phyloP scores from a whole-genome alignment of 2,113 vertebrate species.

The Alces alces region DNA sequence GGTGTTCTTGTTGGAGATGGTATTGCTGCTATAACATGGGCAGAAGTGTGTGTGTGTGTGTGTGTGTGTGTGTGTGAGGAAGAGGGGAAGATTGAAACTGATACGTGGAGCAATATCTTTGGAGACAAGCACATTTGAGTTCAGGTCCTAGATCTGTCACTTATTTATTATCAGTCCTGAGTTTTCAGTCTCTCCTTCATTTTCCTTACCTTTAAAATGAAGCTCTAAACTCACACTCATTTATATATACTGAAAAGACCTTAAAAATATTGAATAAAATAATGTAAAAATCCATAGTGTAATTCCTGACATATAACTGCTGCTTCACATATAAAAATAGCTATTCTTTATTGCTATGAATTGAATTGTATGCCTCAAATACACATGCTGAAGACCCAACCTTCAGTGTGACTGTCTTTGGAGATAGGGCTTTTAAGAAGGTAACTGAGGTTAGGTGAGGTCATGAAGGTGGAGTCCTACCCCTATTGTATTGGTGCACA shows the following conservation, averaged over 20 bases:
- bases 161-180: not conserved
- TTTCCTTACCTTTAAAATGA: not conserved
- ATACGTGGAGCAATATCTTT: not conserved
- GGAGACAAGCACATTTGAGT: not conserved
- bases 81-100: not conserved
- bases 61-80: not conserved
- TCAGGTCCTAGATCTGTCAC: not conserved
- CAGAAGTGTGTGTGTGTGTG: not conserved
- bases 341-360: not conserved
- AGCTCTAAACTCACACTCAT: not conserved
- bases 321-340: not conserved
- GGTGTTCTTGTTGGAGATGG: not conserved
- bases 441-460: not conserved
- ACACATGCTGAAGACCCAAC: not conserved
- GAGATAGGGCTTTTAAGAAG: not conserved
- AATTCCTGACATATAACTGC: not conserved
- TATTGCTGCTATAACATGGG: not conserved
- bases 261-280: not conserved
- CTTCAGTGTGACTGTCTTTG: not conserved
- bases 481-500: not conserved
- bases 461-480: not conserved
- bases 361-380: not conserved
- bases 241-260: not conserved
- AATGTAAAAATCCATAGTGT: not conserved
- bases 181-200: not conserved